Base-by-base conservation (phyloP, 2,113 vertebrate species). In the Hiodon tergisus region DNA sequence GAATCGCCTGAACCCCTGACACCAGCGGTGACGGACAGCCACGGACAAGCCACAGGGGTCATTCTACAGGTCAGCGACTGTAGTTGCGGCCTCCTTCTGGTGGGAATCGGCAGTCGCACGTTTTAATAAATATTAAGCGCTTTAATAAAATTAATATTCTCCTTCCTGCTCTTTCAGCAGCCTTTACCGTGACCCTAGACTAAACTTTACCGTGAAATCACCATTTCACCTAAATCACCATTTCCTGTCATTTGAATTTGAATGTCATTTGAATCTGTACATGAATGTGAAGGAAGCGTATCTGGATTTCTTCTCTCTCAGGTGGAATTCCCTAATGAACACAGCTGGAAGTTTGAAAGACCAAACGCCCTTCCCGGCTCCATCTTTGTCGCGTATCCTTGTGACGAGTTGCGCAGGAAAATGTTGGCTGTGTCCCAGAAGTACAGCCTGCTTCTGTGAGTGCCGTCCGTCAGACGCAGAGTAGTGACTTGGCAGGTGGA, bases 401-500 rank as follows among this genome's bases (percentile, higher is more conserved):
- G 79, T 81, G 82, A 85, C 9, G 87, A 86, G 10, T 46, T 90
- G 16, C 74, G 80, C 11, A 85, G 77, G 72, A 90, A 87, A 75
- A 85, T 90, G 72, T 10, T 73, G n/a, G 63, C 73, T 0, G 76
- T 88, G 53, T 91, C 87, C 1, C 86, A 84, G 78, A 90, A 88
- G 78, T 82, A 85, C 63, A 87, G 86, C 67, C 72, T 89, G n/a
- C 81, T 80, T 67, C 87, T 91, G 90, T 91, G 67, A 90, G 88
- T 86, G 5, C 8, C 55, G 31, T 59, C 4, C 46, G 31, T 5
- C 52, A 59, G 2, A 7, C 13, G 69, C 11, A 47, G 16, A 71
- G 10, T 7, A 4, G 31, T 6, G 31, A n/a, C n/a, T 6, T 5
- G 8, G 5, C 55, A 57, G 5, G 55, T 6, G 8, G 8, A 57